Conservation (phyloP, 2,888 invertebrate species). For the Busseola fusca region DNA sequence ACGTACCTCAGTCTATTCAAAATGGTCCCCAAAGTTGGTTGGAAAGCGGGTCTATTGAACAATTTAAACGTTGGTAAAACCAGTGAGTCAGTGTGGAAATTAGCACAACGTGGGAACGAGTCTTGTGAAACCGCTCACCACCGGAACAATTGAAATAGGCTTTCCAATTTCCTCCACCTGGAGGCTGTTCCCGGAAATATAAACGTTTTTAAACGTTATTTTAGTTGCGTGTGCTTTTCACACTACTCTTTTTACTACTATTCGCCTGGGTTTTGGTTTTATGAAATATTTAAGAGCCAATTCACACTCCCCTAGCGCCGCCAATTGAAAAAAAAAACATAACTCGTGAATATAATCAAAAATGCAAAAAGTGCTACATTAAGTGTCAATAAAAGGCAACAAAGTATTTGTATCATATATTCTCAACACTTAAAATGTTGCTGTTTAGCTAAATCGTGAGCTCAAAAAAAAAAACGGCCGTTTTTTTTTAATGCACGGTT, state of each 20-base stretch:
- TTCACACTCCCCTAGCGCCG: too few species aligned
- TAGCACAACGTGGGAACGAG: slow-evolving; percentile 61
- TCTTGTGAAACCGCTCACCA: slow-evolving; percentile 55
- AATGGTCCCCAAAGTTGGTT: slow-evolving; percentile 37
- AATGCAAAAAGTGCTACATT: too few species aligned
- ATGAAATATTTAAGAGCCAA: too few species aligned
- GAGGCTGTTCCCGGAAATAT: slow-evolving; percentile 69
- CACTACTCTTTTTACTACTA: neutral
- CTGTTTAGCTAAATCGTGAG: too few species aligned
- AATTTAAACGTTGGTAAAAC: slow-evolving; percentile 47
- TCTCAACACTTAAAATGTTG: too few species aligned
- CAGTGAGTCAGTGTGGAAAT: slow-evolving; percentile 55
- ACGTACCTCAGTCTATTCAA: slow-evolving; percentile 7
- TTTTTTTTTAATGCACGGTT: too few species aligned
- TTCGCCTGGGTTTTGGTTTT: neutral
- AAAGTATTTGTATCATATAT: too few species aligned
- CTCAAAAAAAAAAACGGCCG: too few species aligned
- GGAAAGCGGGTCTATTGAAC: slow-evolving; percentile 36
- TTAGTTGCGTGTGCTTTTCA: slow-evolving; percentile 45
- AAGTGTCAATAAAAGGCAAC: too few species aligned
- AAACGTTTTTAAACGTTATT: slow-evolving; percentile 67
- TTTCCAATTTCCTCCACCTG: slow-evolving; percentile 76
- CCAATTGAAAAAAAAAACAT: too few species aligned
- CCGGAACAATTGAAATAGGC: slow-evolving; percentile 76
- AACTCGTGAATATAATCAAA: too few species aligned